Percentiles rank a stretch among this genome's conserved stretches.
These are phyloP conservation scores for Pelecanus crispus DNA, from an alignment of 2,113 vertebrate species.

Conservation along the genomic window DNA sequence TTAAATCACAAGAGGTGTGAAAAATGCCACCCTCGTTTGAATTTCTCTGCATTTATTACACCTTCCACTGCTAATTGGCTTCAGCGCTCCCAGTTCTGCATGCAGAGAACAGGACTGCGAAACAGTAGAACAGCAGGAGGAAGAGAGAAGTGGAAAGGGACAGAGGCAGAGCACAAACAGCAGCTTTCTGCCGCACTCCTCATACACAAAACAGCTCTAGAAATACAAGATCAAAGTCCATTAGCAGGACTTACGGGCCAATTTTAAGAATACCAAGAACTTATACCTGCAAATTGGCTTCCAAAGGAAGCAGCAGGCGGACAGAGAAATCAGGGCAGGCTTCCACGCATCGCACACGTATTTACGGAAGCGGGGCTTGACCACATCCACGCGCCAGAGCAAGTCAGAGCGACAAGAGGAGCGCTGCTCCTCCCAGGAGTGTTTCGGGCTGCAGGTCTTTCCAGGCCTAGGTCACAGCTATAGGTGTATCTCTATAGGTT, in stretches of 20 bases:
- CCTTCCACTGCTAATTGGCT: background rate
- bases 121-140: background rate
- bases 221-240: background rate
- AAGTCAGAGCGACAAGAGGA: background rate
- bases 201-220: background rate
- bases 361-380: background rate
- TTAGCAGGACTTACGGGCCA: background rate
- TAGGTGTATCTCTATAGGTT: fast-evolving
- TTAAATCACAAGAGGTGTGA: background rate
- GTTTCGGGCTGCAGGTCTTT: background rate
- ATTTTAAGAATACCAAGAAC: background rate
- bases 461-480: background rate
- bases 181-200: background rate
- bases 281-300: background rate
- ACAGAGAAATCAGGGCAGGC: background rate
- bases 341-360: fast-evolving
- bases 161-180: background rate
- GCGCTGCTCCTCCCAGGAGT: background rate
- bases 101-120: fast-evolving
- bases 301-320: background rate
- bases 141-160: background rate
- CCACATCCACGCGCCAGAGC: too few species aligned
- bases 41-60: background rate
- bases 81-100: background rate
- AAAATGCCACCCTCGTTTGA: background rate